Evolutionary conservation across 1,140 invertebrate species (phyloP), one percentile per base, ranked within the genome.

Genomic region (Aradophagus sp.): DNA sequence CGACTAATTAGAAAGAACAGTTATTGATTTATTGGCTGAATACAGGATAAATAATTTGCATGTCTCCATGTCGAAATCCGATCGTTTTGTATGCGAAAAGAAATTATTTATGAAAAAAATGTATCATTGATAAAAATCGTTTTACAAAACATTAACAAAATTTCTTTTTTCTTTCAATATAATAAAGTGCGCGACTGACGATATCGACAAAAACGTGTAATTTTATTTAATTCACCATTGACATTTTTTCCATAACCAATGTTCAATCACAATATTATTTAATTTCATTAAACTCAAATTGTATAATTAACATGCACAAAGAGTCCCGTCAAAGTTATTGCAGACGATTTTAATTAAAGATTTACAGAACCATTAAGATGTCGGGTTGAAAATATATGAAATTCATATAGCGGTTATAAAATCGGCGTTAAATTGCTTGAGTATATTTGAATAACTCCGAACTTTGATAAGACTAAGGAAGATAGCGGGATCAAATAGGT

Each of bases 1-100:
- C 63, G 38, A 50, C 58, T 39, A 42, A 71, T n/a, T 59, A 63
- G 14, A 16, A 58, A 34, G 58, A 45, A 45, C 44, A 52, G 50
- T 62, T 35, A 62, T 69, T 56, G 66, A 45, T 13, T 11, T 19
- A 35, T 29, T 17, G 12, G 32, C 52, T 58, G 7, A 13, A 26
- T 14, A 34, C 15, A 23, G 8, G 20, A 8, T 8, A 8, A 23
- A 23, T 23, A 4, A 23, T 23, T 23, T 4, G 4, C 4, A 23
- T 23, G 8, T 5, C 20, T 23, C 20, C 4, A 5, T 23, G 20
- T n/a, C n/a, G n/a, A n/a, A n/a, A n/a, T n/a, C n/a, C n/a, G n/a
- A n/a, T n/a, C n/a, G n/a, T n/a, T n/a, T n/a, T n/a, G n/a, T n/a
- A n/a, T n/a, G n/a, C n/a, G n/a, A n/a, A n/a, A n/a, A n/a, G n/a